A percentile compares a stretch with the other conserved stretches of the same genome.
phyloP scores from a whole-genome alignment of 2,797 vertebrate genomes.

The Melopsittacus undulatus region DNA sequence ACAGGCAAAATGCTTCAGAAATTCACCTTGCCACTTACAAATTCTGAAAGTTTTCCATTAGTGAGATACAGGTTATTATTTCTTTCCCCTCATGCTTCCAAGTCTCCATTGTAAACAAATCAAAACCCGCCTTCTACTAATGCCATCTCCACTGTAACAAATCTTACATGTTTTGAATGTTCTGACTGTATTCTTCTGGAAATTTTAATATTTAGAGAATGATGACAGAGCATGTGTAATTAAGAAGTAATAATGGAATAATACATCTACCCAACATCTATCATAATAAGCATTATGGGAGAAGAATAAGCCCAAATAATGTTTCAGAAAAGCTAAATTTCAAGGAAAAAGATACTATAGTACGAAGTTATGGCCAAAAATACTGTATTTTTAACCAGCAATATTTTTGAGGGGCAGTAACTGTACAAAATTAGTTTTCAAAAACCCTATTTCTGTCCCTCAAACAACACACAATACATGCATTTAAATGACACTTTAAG shows the following conservation, averaged over 20 bases:
- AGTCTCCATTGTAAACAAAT: neutral
- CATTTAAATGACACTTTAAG: constrained; percentile 77
- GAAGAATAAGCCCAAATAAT: constrained; percentile 21
- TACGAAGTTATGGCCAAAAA: constrained; percentile 75
- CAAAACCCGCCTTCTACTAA: neutral
- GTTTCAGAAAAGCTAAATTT: constrained; percentile 64
- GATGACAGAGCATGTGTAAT: neutral
- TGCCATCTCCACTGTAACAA: neutral
- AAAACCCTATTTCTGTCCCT: constrained; percentile 67
- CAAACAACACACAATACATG: constrained; percentile 75
- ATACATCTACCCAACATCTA: neutral
- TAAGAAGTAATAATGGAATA: constrained; percentile 20
- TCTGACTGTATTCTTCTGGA: neutral
- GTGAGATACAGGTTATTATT: neutral
- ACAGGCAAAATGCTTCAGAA: neutral
- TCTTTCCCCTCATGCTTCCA: neutral
- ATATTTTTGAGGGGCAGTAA: constrained; percentile 70
- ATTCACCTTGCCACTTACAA: neutral
- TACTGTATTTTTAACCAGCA: constrained; percentile 78
- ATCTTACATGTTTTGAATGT: neutral
- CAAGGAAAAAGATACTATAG: constrained; percentile 70
- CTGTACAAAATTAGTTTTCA: constrained; percentile 49
- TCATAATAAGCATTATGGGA: constrained; percentile 16
- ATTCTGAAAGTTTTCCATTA: neutral
- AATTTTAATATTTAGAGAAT: constrained; percentile 11